Evolutionary conservation across 2,113 vertebrate species (phyloP), one percentile per base, ranked within the genome.

Genomic region (Calonectris borealis): DNA sequence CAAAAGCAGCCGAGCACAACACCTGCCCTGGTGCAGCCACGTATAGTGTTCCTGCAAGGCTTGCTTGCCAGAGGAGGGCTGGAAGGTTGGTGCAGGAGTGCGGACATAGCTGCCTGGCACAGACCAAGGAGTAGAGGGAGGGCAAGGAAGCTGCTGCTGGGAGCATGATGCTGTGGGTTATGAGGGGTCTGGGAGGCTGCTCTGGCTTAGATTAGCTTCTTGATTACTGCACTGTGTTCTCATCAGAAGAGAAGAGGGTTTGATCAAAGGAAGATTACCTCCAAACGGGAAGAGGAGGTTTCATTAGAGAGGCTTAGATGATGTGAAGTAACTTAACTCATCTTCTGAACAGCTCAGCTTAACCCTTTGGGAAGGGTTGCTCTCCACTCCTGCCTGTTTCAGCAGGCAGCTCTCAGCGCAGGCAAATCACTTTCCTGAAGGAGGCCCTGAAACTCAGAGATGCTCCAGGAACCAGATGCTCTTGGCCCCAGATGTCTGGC

Each of bases 261-360:
- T 97, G 96, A 97, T 96, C 94, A 96, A 79, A 96, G 93, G 81
- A 85, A 95, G 80, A 96, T 96, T 96, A 91, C 91, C 65, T 96
- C 82, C 86, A 87, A 22, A 94, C 0, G 6, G 86, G 57, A 77
- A 94, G 80, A 93, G 83, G 42, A 94, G 93, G 70, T 94, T 96
- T 97, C 93, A 97, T 96, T 79, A 97, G 93, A 90, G 76, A 86
- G 81, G 72, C 91, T 97, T 80, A 79, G 83, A 94, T 54, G 77
- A 79, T 89, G 88, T 57, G 94, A 76, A 91, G 94, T 61, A 89
- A 94, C 95, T 76, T 84, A 82, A 82, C 86, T 83, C 83, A 46
- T 86, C 92, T 86, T 82, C 60, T 71, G 88, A 82, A 32, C 48
- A 42, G 44, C 48, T 49, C 88, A 78, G 88, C 51, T 88, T 36